These are phyloP conservation scores for Hyperoodon ampullatus DNA, from an alignment of 2,113 vertebrate species.

Conservation along the genomic window DNA sequence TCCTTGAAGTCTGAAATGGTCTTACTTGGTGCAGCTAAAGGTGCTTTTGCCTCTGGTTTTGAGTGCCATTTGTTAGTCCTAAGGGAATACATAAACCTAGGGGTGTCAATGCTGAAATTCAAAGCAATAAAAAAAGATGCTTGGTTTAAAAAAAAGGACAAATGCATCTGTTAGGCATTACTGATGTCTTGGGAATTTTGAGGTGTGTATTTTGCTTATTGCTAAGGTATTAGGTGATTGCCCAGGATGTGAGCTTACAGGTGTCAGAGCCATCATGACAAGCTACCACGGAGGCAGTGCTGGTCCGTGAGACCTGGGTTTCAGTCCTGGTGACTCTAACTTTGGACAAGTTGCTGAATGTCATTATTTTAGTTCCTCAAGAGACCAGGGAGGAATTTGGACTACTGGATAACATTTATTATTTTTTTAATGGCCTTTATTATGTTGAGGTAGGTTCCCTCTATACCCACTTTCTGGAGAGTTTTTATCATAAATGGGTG, in stretches of 20 bases:
- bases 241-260: not conserved
- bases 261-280: rapidly evolving
- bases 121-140: not conserved
- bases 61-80: not conserved
- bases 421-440: too few relatives aligned
- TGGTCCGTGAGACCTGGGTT: not conserved
- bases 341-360: not conserved
- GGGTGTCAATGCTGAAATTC: not conserved
- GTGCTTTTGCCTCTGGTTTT: rapidly evolving
- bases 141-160: not conserved
- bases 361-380: not conserved
- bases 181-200: not conserved
- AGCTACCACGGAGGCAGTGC: rapidly evolving
- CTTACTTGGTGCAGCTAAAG: not conserved
- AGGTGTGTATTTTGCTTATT: not conserved
- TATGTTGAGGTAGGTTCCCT: too few relatives aligned
- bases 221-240: not conserved
- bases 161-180: too few relatives aligned
- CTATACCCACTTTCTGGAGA: too few relatives aligned
- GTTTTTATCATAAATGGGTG: too few relatives aligned
- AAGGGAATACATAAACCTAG: not conserved
- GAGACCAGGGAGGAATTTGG: not conserved
- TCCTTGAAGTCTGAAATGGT: not conserved
- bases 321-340: not conserved
- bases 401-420: not conserved